Evolutionary conservation across 2,113 vertebrate genomes (phyloP), one percentile per base, ranked within the genome.

Genomic region (pig (Sus scrofa)): DNA sequence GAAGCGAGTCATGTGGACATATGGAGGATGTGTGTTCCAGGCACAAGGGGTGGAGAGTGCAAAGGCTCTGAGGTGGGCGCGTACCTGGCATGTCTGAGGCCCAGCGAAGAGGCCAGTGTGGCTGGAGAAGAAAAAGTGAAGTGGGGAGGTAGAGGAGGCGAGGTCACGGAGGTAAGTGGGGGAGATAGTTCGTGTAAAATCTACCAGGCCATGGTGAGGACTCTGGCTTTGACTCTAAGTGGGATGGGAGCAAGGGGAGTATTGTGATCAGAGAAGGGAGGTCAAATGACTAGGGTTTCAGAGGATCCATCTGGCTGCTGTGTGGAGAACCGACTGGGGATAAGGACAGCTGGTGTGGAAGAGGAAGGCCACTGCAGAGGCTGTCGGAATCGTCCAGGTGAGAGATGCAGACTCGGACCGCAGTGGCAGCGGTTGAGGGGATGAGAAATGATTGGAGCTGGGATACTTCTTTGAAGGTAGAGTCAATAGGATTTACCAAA

Each of bases 401-500:
- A 95, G 87, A 85, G 54, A 89, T 11, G 22, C 91, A 93, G 70
- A 91, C 30, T 75, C 44, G 34, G 67, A 34, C 56, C 22, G 24
- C 37, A 87, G 82, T 91, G 39, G 91, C 37, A 87, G 44, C 44
- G 85, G 65, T 24, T 68, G 52, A 93, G 34, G 62, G 68, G 44
- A 86, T 75, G 44, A 75, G 62, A 81, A 86, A 54, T 92, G 44
- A 94, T 13, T 94, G 74, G 63, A 83, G 83, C 78, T 71, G 65
- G 62, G 58, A 73, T 89, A 63, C 30, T 94, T 78, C n/a, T 92
- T 54, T 93, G 85, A 82, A 78, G 67, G 52, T 34, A 82, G 13
- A 94, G 37, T n/a, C 79, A 94, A 95, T 10, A 85, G 63, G 58
- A 94, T 94, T 94, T 95, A 68, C 13, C 50, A 89, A 92, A 96